Evolutionary conservation across 53 echinoderm and acorn worm species (phyloP).

Genomic region (Luidia sarsii): DNA sequence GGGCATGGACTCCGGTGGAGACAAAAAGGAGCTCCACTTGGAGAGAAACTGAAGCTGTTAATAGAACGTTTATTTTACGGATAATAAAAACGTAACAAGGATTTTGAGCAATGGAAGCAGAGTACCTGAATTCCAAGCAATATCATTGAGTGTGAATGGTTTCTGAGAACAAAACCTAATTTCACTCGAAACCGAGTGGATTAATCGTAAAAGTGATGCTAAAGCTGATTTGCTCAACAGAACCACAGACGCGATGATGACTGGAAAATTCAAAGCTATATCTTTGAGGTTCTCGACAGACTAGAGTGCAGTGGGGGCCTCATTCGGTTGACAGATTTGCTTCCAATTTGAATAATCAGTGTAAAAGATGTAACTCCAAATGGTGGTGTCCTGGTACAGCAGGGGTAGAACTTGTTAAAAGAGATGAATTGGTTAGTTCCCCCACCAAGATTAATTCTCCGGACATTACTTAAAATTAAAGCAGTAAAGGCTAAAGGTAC

Average conservation of each 20-base stretch:
- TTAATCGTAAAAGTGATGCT: background rate
- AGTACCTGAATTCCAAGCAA: background rate
- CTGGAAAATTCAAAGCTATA: background rate
- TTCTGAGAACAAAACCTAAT: constrained; percentile 5
- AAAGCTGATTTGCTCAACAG: constrained; percentile 9
- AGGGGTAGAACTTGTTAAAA: background rate
- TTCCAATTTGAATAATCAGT: background rate
- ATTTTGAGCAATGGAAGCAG: constrained; percentile 1
- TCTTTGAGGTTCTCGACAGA: constrained; percentile 6
- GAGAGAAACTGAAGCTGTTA: too few species aligned
- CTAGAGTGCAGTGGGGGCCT: background rate
- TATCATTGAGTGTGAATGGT: constrained; percentile 4
- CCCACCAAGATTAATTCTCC: background rate
- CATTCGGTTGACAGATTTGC: constrained; percentile 6
- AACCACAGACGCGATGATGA: background rate
- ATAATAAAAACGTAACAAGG: background rate
- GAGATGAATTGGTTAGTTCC: constrained; percentile 8
- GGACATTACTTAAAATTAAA: background rate
- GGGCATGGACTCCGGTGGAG: too few species aligned
- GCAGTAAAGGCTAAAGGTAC: background rate
- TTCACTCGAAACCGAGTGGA: constrained; percentile 3
- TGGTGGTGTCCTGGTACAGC: background rate
- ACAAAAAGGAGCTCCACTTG: too few species aligned
- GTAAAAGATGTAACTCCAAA: background rate
- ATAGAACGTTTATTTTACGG: background rate